Evolutionary conservation across 1,140 invertebrate species (phyloP).

Genomic region (Anoplolepis gracilipes): DNA sequence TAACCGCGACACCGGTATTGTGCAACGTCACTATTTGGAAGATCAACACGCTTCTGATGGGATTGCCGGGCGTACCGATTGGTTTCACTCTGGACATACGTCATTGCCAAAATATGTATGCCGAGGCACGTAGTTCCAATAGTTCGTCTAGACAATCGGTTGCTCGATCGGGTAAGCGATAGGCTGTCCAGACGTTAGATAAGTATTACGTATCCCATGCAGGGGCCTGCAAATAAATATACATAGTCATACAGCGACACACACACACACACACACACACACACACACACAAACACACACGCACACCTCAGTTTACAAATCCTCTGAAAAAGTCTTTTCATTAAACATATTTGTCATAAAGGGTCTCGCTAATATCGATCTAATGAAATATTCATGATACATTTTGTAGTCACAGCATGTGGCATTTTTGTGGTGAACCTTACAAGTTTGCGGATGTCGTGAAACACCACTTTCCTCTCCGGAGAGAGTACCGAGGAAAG

Average conservation of each 20-base stretch:
- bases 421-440: slow-evolving; percentile 33
- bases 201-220: not conserved
- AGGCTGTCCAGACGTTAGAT: not conserved
- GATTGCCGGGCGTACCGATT: slow-evolving; percentile 35
- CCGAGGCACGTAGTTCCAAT: slow-evolving; percentile 30
- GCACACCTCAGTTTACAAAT: not conserved
- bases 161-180: not conserved
- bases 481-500: slow-evolving; percentile 34
- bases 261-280: not conserved
- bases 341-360: not conserved
- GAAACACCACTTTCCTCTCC: slow-evolving; percentile 32
- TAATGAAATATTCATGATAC: slow-evolving; percentile 41
- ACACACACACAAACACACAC: too few species aligned
- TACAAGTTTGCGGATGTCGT: slow-evolving; percentile 52
- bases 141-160: slow-evolving; percentile 3
- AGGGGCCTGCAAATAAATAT: not conserved
- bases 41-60: slow-evolving; percentile 13
- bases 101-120: slow-evolving; percentile 53
- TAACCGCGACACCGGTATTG: slow-evolving; percentile 16
- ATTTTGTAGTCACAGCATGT: slow-evolving; percentile 37
- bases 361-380: not conserved
- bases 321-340: not conserved
- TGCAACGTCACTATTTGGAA: slow-evolving; percentile 16
- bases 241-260: too few species aligned
- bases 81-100: slow-evolving; percentile 47